Evolutionary conservation across 2,113 vertebrate species (phyloP).

Genomic region (Hippocampus comes): DNA sequence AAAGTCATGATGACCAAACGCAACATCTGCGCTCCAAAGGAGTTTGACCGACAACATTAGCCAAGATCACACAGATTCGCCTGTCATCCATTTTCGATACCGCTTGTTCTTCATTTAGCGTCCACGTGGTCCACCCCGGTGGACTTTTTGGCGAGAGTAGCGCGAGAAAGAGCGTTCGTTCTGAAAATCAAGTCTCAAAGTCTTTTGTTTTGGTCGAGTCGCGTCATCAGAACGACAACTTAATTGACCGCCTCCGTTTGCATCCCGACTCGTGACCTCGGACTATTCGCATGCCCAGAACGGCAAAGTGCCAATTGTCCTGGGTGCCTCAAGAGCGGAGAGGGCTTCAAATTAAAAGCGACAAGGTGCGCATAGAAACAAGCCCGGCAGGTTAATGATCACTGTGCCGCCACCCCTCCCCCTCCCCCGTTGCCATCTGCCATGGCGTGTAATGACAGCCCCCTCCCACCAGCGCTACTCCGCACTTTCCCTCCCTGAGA

Average conservation of each 20-base stretch:
- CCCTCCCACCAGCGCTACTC: not conserved
- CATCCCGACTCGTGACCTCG: not conserved
- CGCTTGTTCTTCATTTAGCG: no score
- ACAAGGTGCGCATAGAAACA: constrained; percentile 24
- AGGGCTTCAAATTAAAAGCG: constrained; percentile 27
- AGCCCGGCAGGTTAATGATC: constrained; percentile 46
- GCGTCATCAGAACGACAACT: not conserved
- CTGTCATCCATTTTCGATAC: not conserved
- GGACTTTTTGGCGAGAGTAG: no score
- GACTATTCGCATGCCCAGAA: not conserved
- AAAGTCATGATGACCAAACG: not conserved
- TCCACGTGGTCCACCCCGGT: no score
- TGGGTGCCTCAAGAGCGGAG: not conserved
- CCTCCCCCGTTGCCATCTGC: constrained; percentile 32
- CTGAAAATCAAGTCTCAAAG: not conserved
- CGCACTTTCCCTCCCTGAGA: not conserved
- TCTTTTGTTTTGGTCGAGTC: not conserved
- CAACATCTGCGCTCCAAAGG: not conserved
- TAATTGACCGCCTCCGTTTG: not conserved
- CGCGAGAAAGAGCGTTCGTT: no score
- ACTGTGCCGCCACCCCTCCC: constrained; percentile 16
- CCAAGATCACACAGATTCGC: no score
- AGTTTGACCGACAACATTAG: not conserved
- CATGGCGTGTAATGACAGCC: constrained; percentile 21
- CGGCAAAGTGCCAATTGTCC: constrained; percentile 1